Evolutionary conservation across 2,113 vertebrate genomes (phyloP).

Genomic region (Herpailurus yagouaroundi): DNA sequence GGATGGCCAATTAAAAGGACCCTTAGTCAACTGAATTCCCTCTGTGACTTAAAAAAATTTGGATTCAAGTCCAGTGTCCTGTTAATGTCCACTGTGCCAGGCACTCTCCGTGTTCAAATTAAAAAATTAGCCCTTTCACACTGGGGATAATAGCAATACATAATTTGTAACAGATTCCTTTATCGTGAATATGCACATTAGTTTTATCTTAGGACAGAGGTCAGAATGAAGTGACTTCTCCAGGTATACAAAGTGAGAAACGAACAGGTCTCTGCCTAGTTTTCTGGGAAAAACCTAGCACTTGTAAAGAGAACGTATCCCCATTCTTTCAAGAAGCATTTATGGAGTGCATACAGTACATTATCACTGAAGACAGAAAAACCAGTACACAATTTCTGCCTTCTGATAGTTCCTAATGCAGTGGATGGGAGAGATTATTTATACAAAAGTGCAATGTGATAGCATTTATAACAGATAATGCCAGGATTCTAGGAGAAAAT

Average conservation of each 20-base stretch:
- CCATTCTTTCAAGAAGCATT: constrained; percentile 46
- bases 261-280: background rate
- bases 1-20: background rate
- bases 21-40: background rate
- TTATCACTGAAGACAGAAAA: background rate
- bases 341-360: background rate
- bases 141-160: background rate
- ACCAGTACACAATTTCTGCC: background rate
- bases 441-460: background rate
- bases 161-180: background rate
- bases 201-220: background rate
- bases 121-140: background rate
- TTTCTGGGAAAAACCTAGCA: constrained; percentile 10
- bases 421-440: background rate
- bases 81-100: background rate
- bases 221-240: constrained; percentile 14
- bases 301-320: background rate
- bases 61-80: background rate
- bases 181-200: constrained; percentile 6
- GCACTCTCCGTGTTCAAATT: background rate
- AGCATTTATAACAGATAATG: background rate
- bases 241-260: constrained; percentile 40
- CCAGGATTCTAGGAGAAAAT: background rate
- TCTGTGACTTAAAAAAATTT: constrained; percentile 24
- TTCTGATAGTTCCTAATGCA: background rate